phyloP scores from a whole-genome alignment of 1,140 invertebrate species.

The Aphelinus certus region DNA sequence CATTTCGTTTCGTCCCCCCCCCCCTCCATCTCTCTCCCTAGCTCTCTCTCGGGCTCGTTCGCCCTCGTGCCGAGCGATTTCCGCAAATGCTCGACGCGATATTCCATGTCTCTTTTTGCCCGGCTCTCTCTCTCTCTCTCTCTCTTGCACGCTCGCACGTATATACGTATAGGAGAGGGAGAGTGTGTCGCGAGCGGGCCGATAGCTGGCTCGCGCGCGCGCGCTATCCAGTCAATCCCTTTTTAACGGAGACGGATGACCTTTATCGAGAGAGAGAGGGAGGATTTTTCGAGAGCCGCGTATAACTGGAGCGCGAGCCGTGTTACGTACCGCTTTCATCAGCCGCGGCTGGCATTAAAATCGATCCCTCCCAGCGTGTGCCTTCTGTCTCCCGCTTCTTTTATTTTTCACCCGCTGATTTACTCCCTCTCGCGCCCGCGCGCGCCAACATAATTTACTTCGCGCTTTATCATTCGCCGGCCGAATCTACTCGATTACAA shows the following conservation, averaged over 20 bases:
- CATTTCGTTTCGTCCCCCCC: neutral
- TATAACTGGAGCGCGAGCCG: no score
- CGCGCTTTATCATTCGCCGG: no score
- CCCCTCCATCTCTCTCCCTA: no score
- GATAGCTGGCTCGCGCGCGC: conserved; percentile 44
- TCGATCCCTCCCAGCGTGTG: conserved; percentile 11
- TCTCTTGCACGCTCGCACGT: neutral
- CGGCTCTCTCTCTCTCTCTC: neutral
- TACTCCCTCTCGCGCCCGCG: neutral
- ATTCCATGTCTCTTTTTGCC: neutral
- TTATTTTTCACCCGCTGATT: neutral
- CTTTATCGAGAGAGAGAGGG: conserved; percentile 32
- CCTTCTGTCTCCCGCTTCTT: neutral
- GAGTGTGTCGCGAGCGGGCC: neutral
- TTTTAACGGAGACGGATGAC: conserved; percentile 58
- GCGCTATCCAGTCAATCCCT: conserved; percentile 44
- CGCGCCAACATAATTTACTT: no score
- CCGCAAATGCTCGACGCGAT: neutral
- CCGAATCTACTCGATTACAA: no score
- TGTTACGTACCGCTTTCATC: conserved; percentile 34
- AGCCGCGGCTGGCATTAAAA: conserved; percentile 24
- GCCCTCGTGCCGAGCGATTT: neutral
- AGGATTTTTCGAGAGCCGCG: no score
- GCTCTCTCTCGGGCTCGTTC: no score
- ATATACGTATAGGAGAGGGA: no score